phyloP scores from a whole-genome alignment of 1,140 invertebrate species.

The Scaptomyza hsui region DNA sequence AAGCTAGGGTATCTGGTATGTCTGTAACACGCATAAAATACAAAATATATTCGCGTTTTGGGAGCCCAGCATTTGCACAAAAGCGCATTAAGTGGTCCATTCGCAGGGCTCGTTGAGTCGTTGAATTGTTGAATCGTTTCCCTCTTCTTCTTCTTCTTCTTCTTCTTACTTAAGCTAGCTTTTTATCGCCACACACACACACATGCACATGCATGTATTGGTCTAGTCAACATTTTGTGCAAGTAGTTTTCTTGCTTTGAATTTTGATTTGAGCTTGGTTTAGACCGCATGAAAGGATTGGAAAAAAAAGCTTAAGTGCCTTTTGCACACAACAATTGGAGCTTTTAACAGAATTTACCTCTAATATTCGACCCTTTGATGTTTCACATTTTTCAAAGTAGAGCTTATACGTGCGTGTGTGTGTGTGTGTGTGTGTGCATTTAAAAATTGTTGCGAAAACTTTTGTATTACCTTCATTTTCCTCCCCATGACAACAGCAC shows the following conservation, averaged over 20 bases:
- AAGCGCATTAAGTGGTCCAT: constrained; percentile 71
- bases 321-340: constrained; percentile 33
- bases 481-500: too few relatives aligned
- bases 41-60: constrained; percentile 12
- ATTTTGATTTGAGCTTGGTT: constrained; percentile 32
- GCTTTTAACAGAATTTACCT: constrained; percentile 46
- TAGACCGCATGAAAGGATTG: constrained; percentile 14
- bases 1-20: constrained; percentile 5
- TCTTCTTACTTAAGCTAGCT: not conserved
- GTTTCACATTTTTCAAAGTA: constrained; percentile 22
- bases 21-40: not conserved
- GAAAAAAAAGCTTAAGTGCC: constrained; percentile 33
- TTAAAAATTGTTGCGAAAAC: constrained; percentile 2
- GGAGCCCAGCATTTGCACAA: constrained; percentile 36
- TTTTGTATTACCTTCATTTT: too few relatives aligned
- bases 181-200: constrained; percentile 13
- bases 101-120: constrained; percentile 44
- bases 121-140: constrained; percentile 46
- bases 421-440: too few relatives aligned
- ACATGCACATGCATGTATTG: not conserved
- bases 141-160: constrained; percentile 23
- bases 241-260: constrained; percentile 28
- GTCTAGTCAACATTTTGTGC: not conserved
- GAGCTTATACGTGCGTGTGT: not conserved
- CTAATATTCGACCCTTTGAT: constrained; percentile 33